Percentiles rank a stretch among this genome's conserved stretches.
phyloP scores from a whole-genome alignment of 2,797 vertebrate species.

The Loriculus beryllinus region DNA sequence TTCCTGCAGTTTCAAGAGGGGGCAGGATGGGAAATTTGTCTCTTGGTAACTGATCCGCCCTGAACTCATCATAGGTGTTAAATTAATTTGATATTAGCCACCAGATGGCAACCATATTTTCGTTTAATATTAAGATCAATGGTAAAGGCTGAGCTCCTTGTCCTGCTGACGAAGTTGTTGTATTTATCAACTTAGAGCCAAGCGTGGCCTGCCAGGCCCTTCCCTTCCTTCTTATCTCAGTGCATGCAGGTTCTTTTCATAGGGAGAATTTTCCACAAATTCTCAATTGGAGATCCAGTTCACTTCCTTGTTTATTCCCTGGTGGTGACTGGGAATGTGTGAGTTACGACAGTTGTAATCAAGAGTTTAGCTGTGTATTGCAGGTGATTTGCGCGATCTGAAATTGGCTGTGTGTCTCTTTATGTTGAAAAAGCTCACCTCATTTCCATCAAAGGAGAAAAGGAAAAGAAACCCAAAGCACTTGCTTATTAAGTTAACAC shows the following conservation, averaged over 20 bases:
- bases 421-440: background rate
- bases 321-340: background rate
- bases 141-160: background rate
- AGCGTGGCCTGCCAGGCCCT: background rate
- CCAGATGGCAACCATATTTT: slow-evolving; percentile 50
- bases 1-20: background rate
- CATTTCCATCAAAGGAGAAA: background rate
- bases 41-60: background rate
- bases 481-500: background rate
- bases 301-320: background rate
- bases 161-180: background rate
- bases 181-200: background rate
- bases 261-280: background rate
- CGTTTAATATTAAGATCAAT: background rate
- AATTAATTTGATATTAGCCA: background rate
- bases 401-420: background rate
- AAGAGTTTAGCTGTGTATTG: background rate
- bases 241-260: background rate
- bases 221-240: background rate
- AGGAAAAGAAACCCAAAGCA: background rate
- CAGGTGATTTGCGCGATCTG: background rate
- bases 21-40: background rate
- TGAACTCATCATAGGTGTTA: background rate
- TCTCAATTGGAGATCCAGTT: background rate
- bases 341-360: background rate